Conservation (phyloP, 2,113 vertebrate species). For the Eurypyga helias region DNA sequence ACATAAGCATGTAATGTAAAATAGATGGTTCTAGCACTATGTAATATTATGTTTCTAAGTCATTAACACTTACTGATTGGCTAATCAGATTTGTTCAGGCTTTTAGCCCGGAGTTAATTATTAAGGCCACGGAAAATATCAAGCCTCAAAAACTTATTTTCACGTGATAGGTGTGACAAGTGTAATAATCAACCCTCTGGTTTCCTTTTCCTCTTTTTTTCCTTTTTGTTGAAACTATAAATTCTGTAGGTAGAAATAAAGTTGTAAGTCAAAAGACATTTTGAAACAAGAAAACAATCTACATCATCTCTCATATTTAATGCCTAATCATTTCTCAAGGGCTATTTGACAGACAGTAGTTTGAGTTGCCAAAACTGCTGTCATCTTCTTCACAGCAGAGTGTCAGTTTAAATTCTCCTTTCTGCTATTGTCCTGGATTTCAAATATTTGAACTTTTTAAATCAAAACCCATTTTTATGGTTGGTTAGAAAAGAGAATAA, state of each 20-base stretch:
- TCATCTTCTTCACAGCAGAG: not conserved
- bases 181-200: not conserved
- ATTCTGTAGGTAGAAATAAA: not conserved
- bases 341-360: not conserved
- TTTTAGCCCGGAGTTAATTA: conserved; percentile 19
- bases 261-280: not conserved
- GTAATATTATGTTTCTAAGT: not conserved
- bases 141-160: not conserved
- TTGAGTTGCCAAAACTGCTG: not conserved
- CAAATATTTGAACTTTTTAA: not conserved
- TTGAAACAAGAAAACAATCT: not conserved
- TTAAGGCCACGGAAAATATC: not conserved
- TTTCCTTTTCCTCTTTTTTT: not conserved
- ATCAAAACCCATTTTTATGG: not conserved
- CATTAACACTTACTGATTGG: not conserved
- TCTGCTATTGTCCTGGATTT: not conserved
- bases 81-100: not conserved
- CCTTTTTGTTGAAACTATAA: not conserved
- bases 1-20: not conserved
- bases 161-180: not conserved
- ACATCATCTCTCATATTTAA: not conserved
- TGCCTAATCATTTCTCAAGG: not conserved
- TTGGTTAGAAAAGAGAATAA: not conserved
- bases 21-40: not conserved
- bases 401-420: not conserved